Base-by-base conservation (phyloP, 1,140 invertebrate species). In the Eciton burchellii region DNA sequence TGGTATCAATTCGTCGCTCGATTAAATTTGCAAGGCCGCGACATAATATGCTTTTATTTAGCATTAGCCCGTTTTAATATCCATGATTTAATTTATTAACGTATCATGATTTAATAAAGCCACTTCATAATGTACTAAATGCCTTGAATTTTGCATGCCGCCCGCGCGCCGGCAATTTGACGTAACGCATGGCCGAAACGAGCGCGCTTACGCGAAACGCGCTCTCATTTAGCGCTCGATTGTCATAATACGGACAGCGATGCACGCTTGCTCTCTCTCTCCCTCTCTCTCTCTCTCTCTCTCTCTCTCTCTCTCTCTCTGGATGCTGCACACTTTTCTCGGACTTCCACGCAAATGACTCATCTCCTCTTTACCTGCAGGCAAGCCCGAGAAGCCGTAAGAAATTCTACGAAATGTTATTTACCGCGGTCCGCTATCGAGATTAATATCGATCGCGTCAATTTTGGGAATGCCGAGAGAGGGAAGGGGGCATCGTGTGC, bases 31-130 rank as follows among this genome's bases (percentile, higher is more conserved):
- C 83, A 72, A 26, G 26, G 19, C 3, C 49, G 45, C 68, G 47
- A 47, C 63, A 72, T 82, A 86, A 86, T 81, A 29, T 71, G 76
- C 54, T 85, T 79, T 85, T 85, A 86, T 86, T 85, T 81, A 56
- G 76, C 21, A 62, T 85, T 85, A 74, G 84, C 60, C 66, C 29
- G 41, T 66, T 86, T 86, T 74, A 74, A 85, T 85, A 85, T 85
- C 81, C 84, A 70, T 74, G 82, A 86, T 85, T 73, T 74, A 81
- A 85, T 85, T 85, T 74, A 73, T 85, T 63, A 60, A 52, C 35
- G 43, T 47, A 70, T 52, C 29, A 47, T 79, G 21, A 71, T 71
- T 81, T 83, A 65, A 79, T 79, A 70, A 70, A 70, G 74, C 74
- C 41, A 47, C 63, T 71, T 29, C 49, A 63, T 70, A 84, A 85